phyloP scores from a whole-genome alignment of 2,113 vertebrate genomes.

The Amblyornis subalaris region DNA sequence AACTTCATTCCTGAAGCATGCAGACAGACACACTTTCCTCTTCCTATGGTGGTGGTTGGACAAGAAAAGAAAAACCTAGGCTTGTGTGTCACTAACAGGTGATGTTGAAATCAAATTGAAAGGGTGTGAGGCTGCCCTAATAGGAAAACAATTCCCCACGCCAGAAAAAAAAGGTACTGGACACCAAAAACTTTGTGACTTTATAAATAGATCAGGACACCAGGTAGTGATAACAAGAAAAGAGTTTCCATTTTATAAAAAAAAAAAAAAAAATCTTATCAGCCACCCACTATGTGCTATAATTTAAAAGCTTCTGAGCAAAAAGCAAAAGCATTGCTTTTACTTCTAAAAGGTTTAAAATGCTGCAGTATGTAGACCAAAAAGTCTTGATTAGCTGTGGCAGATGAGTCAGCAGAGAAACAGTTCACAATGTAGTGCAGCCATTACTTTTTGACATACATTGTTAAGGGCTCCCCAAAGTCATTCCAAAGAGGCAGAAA shows the following conservation, averaged over 20 bases:
- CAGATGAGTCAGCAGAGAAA: constrained; percentile 45
- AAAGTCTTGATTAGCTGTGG: constrained; percentile 46
- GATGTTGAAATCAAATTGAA: not conserved
- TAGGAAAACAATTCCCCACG: not conserved
- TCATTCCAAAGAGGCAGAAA: not conserved
- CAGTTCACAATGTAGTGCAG: not conserved
- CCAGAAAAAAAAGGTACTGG: not conserved
- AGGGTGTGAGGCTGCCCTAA: not conserved
- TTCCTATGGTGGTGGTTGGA: not conserved
- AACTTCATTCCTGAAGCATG: not conserved
- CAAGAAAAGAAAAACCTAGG: not conserved
- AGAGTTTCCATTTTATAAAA: not conserved
- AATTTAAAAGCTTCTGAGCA: constrained; percentile 62
- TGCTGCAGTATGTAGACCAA: not conserved
- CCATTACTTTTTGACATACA: constrained; percentile 32
- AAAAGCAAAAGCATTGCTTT: constrained; percentile 27
- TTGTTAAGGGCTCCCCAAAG: constrained; percentile 27
- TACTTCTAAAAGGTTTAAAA: constrained; percentile 46
- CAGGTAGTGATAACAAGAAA: constrained; percentile 13
- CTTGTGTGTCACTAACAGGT: not conserved
- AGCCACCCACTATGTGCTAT: constrained; percentile 25
- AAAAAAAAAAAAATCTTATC: constrained; percentile 38
- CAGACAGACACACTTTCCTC: not conserved
- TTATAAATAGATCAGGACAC: constrained; percentile 31
- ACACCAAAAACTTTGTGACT: not conserved